Percentiles rank a stretch among this genome's conserved stretches.
phyloP scores from a whole-genome alignment of 2,888 invertebrate species.

The Eupelmus urozonus region DNA sequence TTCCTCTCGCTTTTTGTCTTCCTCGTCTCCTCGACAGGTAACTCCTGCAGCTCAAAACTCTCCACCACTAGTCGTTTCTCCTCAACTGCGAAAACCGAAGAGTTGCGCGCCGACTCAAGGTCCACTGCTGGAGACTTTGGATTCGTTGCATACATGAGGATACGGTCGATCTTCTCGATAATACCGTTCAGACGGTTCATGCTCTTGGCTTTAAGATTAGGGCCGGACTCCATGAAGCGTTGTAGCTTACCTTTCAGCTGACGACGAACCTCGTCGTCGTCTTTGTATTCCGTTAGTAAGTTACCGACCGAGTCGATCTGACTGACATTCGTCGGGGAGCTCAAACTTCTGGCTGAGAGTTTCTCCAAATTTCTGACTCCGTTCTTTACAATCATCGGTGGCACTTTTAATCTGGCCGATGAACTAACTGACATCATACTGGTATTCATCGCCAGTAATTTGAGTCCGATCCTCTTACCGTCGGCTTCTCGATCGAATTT shows the following conservation, averaged over 20 bases:
- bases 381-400: conserved; percentile 17
- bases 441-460: conserved; percentile 21
- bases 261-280: conserved; percentile 59
- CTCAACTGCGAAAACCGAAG: conserved; percentile 21
- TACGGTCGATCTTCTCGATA: conserved; percentile 73
- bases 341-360: conserved; percentile 17
- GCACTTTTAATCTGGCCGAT: background rate
- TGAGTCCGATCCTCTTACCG: conserved; percentile 67
- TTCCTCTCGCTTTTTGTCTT: background rate
- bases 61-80: background rate
- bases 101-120: conserved; percentile 59
- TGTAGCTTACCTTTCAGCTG: conserved; percentile 65
- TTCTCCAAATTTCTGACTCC: conserved; percentile 10
- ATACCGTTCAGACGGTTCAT: conserved; percentile 69
- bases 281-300: conserved; percentile 31
- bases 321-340: conserved; percentile 28
- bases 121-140: conserved; percentile 62
- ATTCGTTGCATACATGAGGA: conserved; percentile 68
- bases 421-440: conserved; percentile 20
- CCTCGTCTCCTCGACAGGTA: conserved; percentile 4
- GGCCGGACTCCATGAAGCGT: conserved; percentile 67
- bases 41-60: conserved; percentile 37
- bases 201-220: conserved; percentile 66
- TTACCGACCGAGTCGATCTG: conserved; percentile 54
- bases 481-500: conserved; percentile 66